phyloP scores from a whole-genome alignment of 2,113 vertebrate species.

The Dendrocopos noguchii region DNA sequence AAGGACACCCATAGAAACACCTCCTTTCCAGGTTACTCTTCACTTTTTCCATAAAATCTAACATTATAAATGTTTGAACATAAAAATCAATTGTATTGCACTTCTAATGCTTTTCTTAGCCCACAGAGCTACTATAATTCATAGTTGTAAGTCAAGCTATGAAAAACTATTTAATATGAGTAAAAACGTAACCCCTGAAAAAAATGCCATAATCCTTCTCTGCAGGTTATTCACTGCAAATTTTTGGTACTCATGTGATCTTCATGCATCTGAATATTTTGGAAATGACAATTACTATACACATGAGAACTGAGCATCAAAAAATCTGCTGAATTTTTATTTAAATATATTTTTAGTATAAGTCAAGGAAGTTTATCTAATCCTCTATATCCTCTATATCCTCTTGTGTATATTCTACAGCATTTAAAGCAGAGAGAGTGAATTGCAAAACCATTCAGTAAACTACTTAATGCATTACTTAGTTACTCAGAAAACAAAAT shows the following conservation, averaged over 20 bases:
- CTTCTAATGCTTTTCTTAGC: constrained; percentile 9
- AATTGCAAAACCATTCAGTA: background rate
- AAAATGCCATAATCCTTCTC: constrained; percentile 28
- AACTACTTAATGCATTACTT: background rate
- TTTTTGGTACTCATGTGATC: constrained; percentile 26
- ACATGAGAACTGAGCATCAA: background rate
- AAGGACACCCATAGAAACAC: constrained; percentile 11
- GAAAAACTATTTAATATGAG: constrained; percentile 34
- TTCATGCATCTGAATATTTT: background rate
- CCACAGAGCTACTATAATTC: background rate
- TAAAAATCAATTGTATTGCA: constrained; percentile 49
- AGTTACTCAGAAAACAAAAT: background rate
- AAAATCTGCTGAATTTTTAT: background rate
- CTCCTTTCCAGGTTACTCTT: background rate
- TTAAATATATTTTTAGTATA: background rate
- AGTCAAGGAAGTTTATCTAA: background rate
- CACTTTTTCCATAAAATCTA: constrained; percentile 56
- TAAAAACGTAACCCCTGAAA: background rate
- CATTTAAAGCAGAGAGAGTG: background rate
- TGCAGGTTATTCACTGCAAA: constrained; percentile 35
- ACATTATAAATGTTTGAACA: constrained; percentile 40
- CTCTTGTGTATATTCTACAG: background rate
- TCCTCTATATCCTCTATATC: too few relatives aligned
- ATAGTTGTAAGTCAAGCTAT: constrained; percentile 8
- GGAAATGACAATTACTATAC: background rate